Percentiles rank a stretch among this genome's conserved stretches.
These are phyloP conservation scores for Araneus ventricosus DNA, from an alignment of 1,140 invertebrate species.

Conservation along the genomic window DNA sequence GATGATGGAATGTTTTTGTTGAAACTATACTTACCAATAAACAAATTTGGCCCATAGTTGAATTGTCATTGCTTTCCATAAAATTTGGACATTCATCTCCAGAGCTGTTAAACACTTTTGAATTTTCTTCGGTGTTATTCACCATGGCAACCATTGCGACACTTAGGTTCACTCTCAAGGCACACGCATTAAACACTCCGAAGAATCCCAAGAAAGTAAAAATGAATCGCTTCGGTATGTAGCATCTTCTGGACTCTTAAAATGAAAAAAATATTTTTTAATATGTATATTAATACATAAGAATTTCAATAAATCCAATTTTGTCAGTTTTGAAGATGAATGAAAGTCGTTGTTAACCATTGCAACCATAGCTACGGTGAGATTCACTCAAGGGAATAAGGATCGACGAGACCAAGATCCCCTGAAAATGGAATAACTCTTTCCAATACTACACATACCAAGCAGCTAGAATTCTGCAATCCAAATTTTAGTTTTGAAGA, in stretches of 20 bases:
- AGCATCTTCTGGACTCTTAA: background rate
- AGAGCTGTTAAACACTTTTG: no score
- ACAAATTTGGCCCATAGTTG: background rate
- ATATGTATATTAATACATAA: background rate
- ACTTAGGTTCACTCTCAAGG: conserved; percentile 97
- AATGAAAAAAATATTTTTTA: background rate
- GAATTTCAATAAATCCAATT: background rate
- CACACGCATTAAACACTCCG: conserved; percentile 95
- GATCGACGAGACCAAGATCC: no score
- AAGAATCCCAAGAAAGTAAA: conserved; percentile 94
- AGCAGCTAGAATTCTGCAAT: no score
- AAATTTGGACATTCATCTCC: background rate
- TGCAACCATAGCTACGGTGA: no score
- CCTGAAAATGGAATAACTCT: no score
- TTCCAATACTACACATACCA: no score
- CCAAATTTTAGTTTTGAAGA: no score
- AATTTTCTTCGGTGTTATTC: conserved; percentile 81
- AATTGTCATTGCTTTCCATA: no score
- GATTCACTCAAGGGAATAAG: no score
- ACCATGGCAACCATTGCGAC: conserved; percentile 98
- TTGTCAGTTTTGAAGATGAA: no score
- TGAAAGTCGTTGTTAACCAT: no score
- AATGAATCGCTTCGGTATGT: conserved; percentile 83
- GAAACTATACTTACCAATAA: background rate
- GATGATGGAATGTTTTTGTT: background rate